Percentiles rank a stretch among this genome's conserved stretches.
Evolutionary conservation across 2,888 invertebrate genomes (phyloP).

Genomic region (Pseudeuparius sepicola): DNA sequence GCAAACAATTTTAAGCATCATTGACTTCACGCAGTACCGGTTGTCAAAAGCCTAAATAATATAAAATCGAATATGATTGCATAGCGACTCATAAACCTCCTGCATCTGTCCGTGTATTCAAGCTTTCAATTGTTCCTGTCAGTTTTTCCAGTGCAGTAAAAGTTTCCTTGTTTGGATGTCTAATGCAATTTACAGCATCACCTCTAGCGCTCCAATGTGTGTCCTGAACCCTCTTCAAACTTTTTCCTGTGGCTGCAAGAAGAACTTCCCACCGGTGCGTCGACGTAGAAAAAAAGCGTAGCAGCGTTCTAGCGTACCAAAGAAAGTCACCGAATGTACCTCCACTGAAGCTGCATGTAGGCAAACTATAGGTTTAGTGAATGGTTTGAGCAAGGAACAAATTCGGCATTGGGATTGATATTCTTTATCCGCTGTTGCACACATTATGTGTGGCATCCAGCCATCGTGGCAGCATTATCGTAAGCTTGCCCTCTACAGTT

Average conservation of each 20-base stretch:
- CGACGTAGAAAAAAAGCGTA: slow-evolving; percentile 21
- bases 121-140: slow-evolving; percentile 18
- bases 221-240: slow-evolving; percentile 21
- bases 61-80: slow-evolving; percentile 17
- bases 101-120: slow-evolving; percentile 8
- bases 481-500: slow-evolving; percentile 27
- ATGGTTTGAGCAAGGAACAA: slow-evolving; percentile 16
- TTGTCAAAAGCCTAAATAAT: slow-evolving; percentile 15
- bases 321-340: slow-evolving; percentile 16
- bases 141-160: slow-evolving; percentile 17
- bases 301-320: slow-evolving; percentile 18
- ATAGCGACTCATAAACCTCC: slow-evolving; percentile 10
- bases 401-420: slow-evolving; percentile 21
- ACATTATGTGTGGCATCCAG: slow-evolving; percentile 18
- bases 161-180: slow-evolving; percentile 15
- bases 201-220: slow-evolving; percentile 15
- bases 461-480: slow-evolving; percentile 24
- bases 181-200: slow-evolving; percentile 13
- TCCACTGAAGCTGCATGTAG: slow-evolving; percentile 22
- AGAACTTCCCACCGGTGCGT: slow-evolving; percentile 22
- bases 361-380: slow-evolving; percentile 20
- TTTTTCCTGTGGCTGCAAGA: slow-evolving; percentile 19
- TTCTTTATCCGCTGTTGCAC: slow-evolving; percentile 19
- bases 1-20: slow-evolving; percentile 18
- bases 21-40: slow-evolving; percentile 13